Conservation (phyloP, 2,113 vertebrate species). For the Dicerorhinus sumatrensis region DNA sequence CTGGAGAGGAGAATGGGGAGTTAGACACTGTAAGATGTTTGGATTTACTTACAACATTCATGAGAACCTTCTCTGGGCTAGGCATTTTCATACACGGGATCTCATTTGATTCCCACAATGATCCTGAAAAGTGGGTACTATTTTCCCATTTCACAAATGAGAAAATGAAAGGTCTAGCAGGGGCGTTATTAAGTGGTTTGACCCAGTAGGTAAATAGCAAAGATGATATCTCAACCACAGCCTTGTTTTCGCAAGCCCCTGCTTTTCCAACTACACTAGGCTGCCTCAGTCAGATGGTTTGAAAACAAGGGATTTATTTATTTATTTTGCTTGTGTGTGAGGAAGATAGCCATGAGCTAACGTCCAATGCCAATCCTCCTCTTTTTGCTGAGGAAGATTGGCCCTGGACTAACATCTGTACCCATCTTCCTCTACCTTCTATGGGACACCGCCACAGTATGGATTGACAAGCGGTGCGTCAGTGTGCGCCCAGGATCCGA, state of each 20-base stretch:
- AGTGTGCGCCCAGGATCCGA: no score
- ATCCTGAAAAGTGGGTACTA: neutral
- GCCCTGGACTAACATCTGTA: no score
- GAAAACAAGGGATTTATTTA: neutral
- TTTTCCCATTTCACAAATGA: constrained; percentile 20
- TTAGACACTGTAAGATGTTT: neutral
- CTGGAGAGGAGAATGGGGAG: neutral
- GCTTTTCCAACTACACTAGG: neutral
- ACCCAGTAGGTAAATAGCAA: neutral
- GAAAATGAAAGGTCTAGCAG: neutral
- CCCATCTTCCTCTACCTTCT: no score
- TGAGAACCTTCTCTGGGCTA: neutral
- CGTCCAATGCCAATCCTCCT: no score
- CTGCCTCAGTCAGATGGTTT: neutral
- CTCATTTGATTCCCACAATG: neutral
- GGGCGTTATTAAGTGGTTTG: neutral
- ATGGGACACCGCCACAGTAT: no score
- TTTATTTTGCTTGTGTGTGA: no score
- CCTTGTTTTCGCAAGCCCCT: neutral
- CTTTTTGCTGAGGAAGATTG: no score
- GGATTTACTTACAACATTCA: neutral
- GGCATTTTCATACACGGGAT: neutral
- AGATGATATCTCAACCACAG: neutral
- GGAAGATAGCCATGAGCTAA: no score
- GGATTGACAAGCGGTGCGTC: no score